Evolutionary conservation across 2,888 invertebrate species (phyloP).

Genomic region (Coremacera marginata): DNA sequence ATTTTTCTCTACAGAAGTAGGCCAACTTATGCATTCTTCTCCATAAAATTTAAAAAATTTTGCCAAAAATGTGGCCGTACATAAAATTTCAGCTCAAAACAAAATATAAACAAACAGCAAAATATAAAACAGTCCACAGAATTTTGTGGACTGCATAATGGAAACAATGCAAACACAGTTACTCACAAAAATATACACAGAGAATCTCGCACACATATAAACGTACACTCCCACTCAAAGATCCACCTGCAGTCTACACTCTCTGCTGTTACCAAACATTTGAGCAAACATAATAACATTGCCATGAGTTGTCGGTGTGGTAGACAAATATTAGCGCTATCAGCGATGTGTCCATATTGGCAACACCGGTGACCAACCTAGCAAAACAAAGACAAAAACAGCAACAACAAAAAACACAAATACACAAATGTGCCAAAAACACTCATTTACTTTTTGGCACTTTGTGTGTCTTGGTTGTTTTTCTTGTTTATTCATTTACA

Average conservation of each 20-base stretch:
- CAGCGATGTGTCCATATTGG: background rate
- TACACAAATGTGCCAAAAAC: slow-evolving; percentile 14
- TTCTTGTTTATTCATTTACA: background rate
- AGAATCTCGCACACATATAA: background rate
- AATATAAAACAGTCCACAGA: background rate
- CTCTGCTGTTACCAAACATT: background rate
- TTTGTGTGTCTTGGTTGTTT: background rate
- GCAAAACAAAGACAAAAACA: background rate
- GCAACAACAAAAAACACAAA: background rate
- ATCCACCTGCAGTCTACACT: background rate
- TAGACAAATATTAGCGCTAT: slow-evolving; percentile 18
- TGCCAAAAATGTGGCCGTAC: background rate
- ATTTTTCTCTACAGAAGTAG: too few species aligned
- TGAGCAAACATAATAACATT: slow-evolving; percentile 18
- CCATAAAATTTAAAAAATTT: background rate
- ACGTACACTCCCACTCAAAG: background rate
- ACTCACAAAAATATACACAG: background rate
- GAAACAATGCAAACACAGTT: background rate
- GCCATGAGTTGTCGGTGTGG: background rate
- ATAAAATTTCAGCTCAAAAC: background rate
- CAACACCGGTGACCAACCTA: background rate
- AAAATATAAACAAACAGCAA: background rate
- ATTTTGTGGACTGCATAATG: slow-evolving; percentile 1
- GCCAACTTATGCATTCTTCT: background rate
- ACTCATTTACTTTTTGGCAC: slow-evolving; percentile 9